Conservation (phyloP, 2,888 invertebrate species). For the Dicranocentrus wangi region DNA sequence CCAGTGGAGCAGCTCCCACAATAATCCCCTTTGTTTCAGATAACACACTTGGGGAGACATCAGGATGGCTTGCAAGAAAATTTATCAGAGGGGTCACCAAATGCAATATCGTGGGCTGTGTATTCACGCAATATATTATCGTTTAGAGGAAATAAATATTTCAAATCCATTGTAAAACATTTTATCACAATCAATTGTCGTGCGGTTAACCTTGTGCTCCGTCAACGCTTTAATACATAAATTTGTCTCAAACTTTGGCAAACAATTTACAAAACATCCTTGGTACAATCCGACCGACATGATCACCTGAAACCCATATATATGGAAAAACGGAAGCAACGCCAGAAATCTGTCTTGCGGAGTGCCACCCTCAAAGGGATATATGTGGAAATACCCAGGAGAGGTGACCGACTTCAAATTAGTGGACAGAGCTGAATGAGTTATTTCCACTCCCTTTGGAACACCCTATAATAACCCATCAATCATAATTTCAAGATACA, state of each 20-base stretch:
- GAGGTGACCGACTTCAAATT: constrained; percentile 75
- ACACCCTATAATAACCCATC: too few relatives aligned
- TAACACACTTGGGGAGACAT: constrained; percentile 79
- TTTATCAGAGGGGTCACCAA: constrained; percentile 78
- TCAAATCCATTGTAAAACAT: too few relatives aligned
- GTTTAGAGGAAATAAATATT: too few relatives aligned
- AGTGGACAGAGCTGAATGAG: constrained; percentile 78
- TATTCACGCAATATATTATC: too few relatives aligned
- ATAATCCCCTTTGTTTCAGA: constrained; percentile 78
- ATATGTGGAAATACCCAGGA: constrained; percentile 33
- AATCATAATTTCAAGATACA: too few relatives aligned
- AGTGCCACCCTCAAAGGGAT: constrained; percentile 75
- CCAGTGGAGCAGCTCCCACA: constrained; percentile 83
- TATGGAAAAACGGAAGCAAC: constrained; percentile 89
- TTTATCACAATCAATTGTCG: too few relatives aligned
- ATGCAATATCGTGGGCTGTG: constrained; percentile 75
- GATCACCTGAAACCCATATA: constrained; percentile 82
- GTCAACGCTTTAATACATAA: constrained; percentile 81
- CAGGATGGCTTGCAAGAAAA: constrained; percentile 81
- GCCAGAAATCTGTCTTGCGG: constrained; percentile 81
- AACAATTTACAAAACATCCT: constrained; percentile 81
- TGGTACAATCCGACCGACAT: constrained; percentile 78
- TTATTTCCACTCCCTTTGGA: constrained; percentile 84
- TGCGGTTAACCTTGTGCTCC: constrained; percentile 80
- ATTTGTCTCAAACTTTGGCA: constrained; percentile 85